Evolutionary conservation across 92 coral and sea anemone genomes (phyloP).

Genomic region (Umimayanthus chanpuru): DNA sequence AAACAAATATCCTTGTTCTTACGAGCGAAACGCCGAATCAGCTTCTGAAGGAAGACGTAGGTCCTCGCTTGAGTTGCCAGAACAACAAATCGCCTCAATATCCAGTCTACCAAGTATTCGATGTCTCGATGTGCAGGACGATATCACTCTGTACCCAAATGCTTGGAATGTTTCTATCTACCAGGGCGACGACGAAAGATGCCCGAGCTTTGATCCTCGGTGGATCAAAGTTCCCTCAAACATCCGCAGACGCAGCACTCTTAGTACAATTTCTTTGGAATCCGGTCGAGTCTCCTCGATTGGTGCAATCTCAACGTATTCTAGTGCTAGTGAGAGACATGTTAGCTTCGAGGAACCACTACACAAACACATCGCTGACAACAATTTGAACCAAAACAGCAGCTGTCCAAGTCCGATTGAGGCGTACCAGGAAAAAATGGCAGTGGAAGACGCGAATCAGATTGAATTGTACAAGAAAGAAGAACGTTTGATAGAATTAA

Average conservation of each 20-base stretch:
- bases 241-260: neutral
- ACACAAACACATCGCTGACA: neutral
- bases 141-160: neutral
- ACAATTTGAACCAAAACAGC: neutral
- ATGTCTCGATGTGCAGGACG: neutral
- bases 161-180: neutral
- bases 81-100: neutral
- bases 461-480: neutral
- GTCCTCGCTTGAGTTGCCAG: neutral
- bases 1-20: neutral
- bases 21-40: neutral
- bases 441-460: neutral
- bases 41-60: neutral
- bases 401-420: neutral
- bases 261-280: neutral
- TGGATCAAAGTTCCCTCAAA: neutral
- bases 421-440: neutral
- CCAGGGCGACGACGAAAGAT: neutral
- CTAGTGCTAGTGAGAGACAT: neutral
- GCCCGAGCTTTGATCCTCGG: neutral
- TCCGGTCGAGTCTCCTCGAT: neutral
- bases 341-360: neutral
- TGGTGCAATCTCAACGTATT: neutral
- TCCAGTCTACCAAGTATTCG: neutral
- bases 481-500: constrained; percentile 1